Base-by-base conservation (phyloP, 2,888 invertebrate species). In the Nowickia ferox region DNA sequence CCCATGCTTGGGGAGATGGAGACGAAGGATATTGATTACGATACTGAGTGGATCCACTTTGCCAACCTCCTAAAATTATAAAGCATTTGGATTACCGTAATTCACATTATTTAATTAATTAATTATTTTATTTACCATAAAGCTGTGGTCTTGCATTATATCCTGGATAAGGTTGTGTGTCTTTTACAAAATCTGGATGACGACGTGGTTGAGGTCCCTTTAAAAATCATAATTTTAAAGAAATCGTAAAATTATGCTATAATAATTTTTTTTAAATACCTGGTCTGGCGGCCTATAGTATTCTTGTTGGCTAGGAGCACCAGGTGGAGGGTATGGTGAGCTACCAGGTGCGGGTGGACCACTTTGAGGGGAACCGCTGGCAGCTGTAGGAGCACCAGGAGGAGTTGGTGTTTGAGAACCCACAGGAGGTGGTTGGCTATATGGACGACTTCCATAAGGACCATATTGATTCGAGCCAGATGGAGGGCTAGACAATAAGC, bases 111-210 rank as follows among this genome's bases (percentile, higher is more conserved):
- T 30, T 30, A 30, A 6, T 30, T 30, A 30, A 30, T 51, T 30
- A 17, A 5, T 55, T 38, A 3, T 17, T 40, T 59, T 30, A 91
- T 93, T 89, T 93, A 95, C 95, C 95, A 93, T 95, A 96, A 91
- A 95, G 94, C 89, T 95, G 94, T 86, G 95, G 95, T 90, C 96
- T 93, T 89, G 95, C 95, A 89, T 94, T 94, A 92, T 95, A 96
- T 84, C 95, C 94, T 84, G 95, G 94, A 92, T 95, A 95, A 87
- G 94, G 94, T 91, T 95, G 95, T 90, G 93, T 94, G 91, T 96
- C 96, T 93, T 96, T 96, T 89, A 95, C 95, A 94, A 96, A 97
- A 93, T 96, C 96, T 76, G 96, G 97, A 94, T 96, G 97, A 90
- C 97, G 94, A 89, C 96, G 94, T 61, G 96, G 96, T 89, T 96